Evolutionary conservation across 2,113 vertebrate genomes (phyloP), one percentile per base, ranked within the genome.

Genomic region (Petrocephalus microphthalmus): DNA sequence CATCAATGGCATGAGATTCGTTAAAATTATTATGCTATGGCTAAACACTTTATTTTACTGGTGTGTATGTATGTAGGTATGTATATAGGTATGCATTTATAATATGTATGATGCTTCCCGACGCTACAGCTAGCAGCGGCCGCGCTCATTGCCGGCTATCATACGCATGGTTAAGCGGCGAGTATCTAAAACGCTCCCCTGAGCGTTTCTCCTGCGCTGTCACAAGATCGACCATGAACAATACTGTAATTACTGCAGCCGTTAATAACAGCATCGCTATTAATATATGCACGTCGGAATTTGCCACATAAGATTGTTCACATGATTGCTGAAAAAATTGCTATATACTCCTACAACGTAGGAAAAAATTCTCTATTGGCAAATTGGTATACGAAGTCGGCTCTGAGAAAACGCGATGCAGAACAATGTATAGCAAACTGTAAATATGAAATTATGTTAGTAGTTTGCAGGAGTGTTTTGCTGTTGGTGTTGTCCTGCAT

Each of bases 181-280:
- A 82, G 78, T 17, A 54, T 13, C 37, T 57, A 57, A 83, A 56
- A 78, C 42, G 52, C 53, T 88, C 87, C 87, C 87, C 37, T 20
- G 87, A 88, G 87, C 78, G 17, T 29, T 83, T 57, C n/a, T 29
- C 45, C 22, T 51, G 47, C 45, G 78, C 53, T 45, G 51, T 19
- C 60, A 64, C 20, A 82, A 83, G 33, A 42, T 45, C 37, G 71
- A 29, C 13, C 17, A 4, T 42, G 42, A 81, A 3, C 45, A 78
- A 19, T 87, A 56, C 47, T 54, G 56, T 15, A 53, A 81, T 64
- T 87, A 17, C 52, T 45, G 56, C 19, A 29, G 22, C 17, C 56
- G 53, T 53, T 33, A 64, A 13, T 19, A 78, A 19, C 71, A 29
- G 71, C 15, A 74, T 33, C 29, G 67, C 5, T 78, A 78, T 42